Evolutionary conservation across 2,888 invertebrate genomes (phyloP).

Genomic region (Bombylius major): DNA sequence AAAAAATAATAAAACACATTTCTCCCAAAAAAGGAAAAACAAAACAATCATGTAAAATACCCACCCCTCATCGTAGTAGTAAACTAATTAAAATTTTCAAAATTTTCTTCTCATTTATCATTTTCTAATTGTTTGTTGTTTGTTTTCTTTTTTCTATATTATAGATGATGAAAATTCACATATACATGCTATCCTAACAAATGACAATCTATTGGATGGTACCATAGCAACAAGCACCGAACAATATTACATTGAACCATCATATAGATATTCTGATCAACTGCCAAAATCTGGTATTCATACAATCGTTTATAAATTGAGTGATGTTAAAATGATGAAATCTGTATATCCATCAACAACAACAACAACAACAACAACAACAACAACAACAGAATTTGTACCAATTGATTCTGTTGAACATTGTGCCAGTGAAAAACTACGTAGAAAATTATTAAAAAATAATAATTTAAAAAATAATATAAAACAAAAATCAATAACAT

Average conservation of each 20-base stretch:
- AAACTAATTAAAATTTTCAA: no score
- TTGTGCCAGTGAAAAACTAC: conserved; percentile 34
- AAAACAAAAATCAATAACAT: conserved; percentile 4
- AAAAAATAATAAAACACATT: no score
- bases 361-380: conserved; percentile 33
- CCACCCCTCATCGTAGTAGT: no score
- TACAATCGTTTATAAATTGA: conserved; percentile 71
- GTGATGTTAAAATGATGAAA: conserved; percentile 50
- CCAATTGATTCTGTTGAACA: conserved; percentile 21
- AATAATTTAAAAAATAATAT: conserved; percentile 20
- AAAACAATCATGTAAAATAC: no score
- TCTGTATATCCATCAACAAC: conserved; percentile 1
- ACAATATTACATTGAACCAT: conserved; percentile 68
- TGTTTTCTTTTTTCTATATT: no score
- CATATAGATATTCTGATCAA: conserved; percentile 38
- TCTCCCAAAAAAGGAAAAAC: no score
- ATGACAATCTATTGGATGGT: conserved; percentile 81
- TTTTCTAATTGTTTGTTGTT: not conserved
- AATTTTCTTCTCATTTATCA: no score
- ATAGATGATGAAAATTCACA: conserved; percentile 72
- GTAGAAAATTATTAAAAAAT: conserved; percentile 22
- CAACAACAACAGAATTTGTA: conserved; percentile 40
- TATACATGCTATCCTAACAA: conserved; percentile 76
- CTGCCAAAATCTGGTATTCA: conserved; percentile 47
- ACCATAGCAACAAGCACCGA: conserved; percentile 65